Evolutionary conservation across 92 coral and sea anemone species (phyloP).

Genomic region (Virgularia gustaviana): DNA sequence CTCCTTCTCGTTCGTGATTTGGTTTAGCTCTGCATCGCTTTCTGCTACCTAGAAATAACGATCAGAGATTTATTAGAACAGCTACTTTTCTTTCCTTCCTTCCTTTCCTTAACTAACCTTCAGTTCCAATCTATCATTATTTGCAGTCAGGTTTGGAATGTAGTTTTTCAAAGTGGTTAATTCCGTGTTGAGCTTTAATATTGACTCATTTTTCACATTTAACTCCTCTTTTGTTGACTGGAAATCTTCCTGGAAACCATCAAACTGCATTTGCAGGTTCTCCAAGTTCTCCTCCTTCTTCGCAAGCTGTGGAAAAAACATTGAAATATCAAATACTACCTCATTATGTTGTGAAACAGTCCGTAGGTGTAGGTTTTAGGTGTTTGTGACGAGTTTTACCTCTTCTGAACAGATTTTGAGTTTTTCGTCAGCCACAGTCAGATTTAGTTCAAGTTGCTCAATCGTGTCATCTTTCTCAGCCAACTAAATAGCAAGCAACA

Average conservation of each 20-base stretch:
- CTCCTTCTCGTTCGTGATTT: slow-evolving; percentile 70
- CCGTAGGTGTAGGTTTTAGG: not conserved
- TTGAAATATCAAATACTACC: not conserved
- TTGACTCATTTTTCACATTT: slow-evolving; percentile 49
- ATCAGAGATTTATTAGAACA: not conserved
- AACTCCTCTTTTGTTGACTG: slow-evolving; percentile 70
- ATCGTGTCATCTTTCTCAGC: slow-evolving; percentile 73
- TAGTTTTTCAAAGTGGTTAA: slow-evolving; percentile 6
- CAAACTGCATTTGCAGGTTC: slow-evolving; percentile 87
- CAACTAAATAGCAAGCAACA: slow-evolving; percentile 47
- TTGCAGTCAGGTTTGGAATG: not conserved
- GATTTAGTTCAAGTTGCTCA: slow-evolving; percentile 72
- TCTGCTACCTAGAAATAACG: slow-evolving; percentile 46
- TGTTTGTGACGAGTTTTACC: slow-evolving; percentile 66
- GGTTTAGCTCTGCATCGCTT: slow-evolving; percentile 66
- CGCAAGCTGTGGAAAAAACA: slow-evolving; percentile 59
- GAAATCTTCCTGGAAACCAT: slow-evolving; percentile 83
- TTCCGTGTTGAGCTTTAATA: slow-evolving; percentile 11
- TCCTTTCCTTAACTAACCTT: slow-evolving; percentile 3
- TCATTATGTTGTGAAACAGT: not conserved
- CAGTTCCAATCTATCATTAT: not conserved
- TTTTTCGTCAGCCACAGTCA: slow-evolving; percentile 85
- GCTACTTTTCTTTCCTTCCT: not conserved
- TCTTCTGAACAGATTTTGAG: slow-evolving; percentile 87
- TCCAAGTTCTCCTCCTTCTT: slow-evolving; percentile 85